phyloP scores from a whole-genome alignment of 2,888 invertebrate genomes.

The Cryptops parisi region DNA sequence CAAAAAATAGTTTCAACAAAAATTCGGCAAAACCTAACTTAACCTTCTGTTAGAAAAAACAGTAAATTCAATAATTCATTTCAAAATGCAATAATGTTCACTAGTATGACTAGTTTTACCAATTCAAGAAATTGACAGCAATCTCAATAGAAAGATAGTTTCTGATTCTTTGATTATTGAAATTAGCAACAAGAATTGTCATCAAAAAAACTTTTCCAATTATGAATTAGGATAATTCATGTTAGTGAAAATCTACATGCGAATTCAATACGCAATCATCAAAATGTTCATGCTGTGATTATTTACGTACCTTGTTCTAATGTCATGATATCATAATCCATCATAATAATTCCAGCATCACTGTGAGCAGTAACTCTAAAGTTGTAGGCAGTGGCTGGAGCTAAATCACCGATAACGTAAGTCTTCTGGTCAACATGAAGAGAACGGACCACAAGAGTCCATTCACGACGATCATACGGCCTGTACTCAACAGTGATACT shows the following conservation, averaged over 20 bases:
- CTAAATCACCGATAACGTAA: slow-evolving; percentile 7
- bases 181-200: too few relatives aligned
- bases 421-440: neutral
- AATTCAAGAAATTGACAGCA: neutral
- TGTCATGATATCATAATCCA: slow-evolving; percentile 15
- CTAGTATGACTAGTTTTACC: too few relatives aligned
- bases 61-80: too few relatives aligned
- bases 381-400: slow-evolving; percentile 13
- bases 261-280: too few relatives aligned
- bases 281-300: too few relatives aligned
- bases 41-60: neutral
- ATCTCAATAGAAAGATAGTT: neutral
- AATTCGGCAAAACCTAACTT: neutral
- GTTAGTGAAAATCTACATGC: too few relatives aligned
- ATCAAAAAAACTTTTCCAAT: too few relatives aligned
- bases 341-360: slow-evolving; percentile 16
- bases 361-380: slow-evolving; percentile 15
- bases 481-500: slow-evolving; percentile 36
- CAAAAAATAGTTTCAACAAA: neutral
- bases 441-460: slow-evolving; percentile 4
- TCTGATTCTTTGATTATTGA: too few relatives aligned
- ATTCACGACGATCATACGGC: slow-evolving; percentile 1
- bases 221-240: too few relatives aligned
- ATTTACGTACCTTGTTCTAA: neutral
- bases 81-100: too few relatives aligned